Evolutionary conservation across 2,888 invertebrate species (phyloP).

Genomic region (Drosophila picticornis): DNA sequence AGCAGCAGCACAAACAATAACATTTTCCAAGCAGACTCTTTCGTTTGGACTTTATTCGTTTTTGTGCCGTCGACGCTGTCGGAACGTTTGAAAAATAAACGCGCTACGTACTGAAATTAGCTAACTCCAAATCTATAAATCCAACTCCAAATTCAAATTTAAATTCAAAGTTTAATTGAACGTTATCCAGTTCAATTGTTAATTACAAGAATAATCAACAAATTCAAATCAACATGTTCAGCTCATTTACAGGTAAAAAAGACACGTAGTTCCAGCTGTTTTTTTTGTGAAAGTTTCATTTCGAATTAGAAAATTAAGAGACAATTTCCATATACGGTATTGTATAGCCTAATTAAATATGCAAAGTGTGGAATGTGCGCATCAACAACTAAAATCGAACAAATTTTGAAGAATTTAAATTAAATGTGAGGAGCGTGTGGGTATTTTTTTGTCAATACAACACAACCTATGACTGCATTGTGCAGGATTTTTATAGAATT

Average conservation of each 20-base stretch:
- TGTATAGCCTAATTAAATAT: conserved; percentile 30
- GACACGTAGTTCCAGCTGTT: conserved; percentile 20
- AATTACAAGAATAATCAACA: conserved; percentile 28
- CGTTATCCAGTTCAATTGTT: conserved; percentile 3
- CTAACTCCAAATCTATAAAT: conserved; percentile 36
- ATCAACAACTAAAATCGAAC: conserved; percentile 7
- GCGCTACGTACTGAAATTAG: conserved; percentile 59
- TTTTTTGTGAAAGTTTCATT: conserved; percentile 65
- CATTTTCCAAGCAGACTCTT: conserved; percentile 56
- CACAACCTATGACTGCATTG: conserved; percentile 59
- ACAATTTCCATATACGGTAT: conserved; percentile 25
- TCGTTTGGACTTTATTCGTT: conserved; percentile 72
- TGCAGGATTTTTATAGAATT: conserved; percentile 50
- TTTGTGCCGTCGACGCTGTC: conserved; percentile 76
- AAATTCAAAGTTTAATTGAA: conserved; percentile 25
- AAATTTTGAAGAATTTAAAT: conserved; percentile 5
- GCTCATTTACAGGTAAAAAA: conserved; percentile 84
- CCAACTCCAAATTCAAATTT: conserved; percentile 31
- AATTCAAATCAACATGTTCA: conserved; percentile 81
- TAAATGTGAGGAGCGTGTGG: conserved; percentile 13
- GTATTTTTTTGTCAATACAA: background rate
- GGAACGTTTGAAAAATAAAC: conserved; percentile 71
- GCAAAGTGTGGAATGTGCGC: conserved; percentile 25
- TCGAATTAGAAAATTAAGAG: conserved; percentile 44
- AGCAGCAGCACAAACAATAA: conserved; percentile 30